Percentiles rank a stretch among this genome's conserved stretches.
These are phyloP conservation scores for Phaonia tiefii DNA, from an alignment of 2,888 invertebrate species.

Conservation along the genomic window DNA sequence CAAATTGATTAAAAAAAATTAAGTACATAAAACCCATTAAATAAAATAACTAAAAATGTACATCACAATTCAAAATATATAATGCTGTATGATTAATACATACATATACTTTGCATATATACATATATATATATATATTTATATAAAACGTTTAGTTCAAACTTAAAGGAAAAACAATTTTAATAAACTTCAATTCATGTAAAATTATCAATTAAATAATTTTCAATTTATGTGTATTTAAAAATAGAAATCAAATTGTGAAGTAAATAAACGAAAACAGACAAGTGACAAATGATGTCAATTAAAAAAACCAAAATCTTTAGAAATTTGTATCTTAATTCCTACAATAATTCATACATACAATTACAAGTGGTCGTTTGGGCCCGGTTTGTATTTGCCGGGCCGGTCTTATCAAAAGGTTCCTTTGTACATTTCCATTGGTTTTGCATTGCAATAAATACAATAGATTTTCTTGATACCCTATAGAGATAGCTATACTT, in stretches of 20 bases:
- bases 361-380: background rate
- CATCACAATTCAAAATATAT: constrained; percentile 20
- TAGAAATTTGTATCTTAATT: too few relatives aligned
- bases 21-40: constrained; percentile 27
- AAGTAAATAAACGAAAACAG: too few relatives aligned
- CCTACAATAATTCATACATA: background rate
- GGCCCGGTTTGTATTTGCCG: background rate
- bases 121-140: too few relatives aligned
- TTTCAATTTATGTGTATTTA: background rate
- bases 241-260: too few relatives aligned
- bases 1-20: constrained; percentile 6
- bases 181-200: background rate
- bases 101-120: background rate
- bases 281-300: too few relatives aligned
- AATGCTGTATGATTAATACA: background rate
- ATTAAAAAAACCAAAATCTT: too few relatives aligned
- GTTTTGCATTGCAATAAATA: background rate
- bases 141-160: too few relatives aligned
- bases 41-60: constrained; percentile 5
- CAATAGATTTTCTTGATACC: background rate
- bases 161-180: too few relatives aligned
- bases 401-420: background rate
- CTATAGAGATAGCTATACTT: constrained; percentile 20
- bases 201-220: background rate
- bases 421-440: background rate